Evolutionary conservation across 2,797 vertebrate species (phyloP), one percentile per base, ranked within the genome.

Genomic region (Harpagifer antarcticus): DNA sequence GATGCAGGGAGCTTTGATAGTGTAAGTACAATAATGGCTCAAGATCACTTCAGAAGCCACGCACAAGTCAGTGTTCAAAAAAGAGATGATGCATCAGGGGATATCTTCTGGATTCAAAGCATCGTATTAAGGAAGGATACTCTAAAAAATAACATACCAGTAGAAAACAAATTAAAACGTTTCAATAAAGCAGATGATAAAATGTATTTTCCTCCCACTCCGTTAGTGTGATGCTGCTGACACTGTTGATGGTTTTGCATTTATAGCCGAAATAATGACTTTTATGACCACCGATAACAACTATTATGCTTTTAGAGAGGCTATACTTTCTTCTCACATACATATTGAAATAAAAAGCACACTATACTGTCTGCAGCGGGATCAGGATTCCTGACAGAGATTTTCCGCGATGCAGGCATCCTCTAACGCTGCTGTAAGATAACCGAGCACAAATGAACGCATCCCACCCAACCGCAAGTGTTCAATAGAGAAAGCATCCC

Each of bases 361-460:
- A 17, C 44, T 75, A 23, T 48, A 3, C 82, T 85, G 23, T 27
- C 23, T 27, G 81, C 86, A 75, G 73, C 14, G 50, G 58, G 68
- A 73, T 72, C 74, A 78, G 83, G 74, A 54, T 70, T 52, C 14
- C 70, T 79, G 57, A 82, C 43, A 50, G 65, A 68, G 62, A 73
- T 72, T 79, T 69, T 68, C 74, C 54, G 69, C 74, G 84, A 78
- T 85, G 90, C 88, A 88, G 86, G 68, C 79, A 77, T 76, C 65
- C 81, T 57, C 56, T 6, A 66, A 56, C 8, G 83, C 84, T 77
- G 83, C 83, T 78, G 84, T 78, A 73, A 84, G 78, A 83, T 71
- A 63, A 70, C 60, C 82, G 13, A 50, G 68, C 59, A 48, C 72
- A 80, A 54, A 81, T 42, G 62, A 70, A 61, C 70, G 69, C 81